Conservation (phyloP, 2,888 invertebrate genomes). For the Troilus luridus region DNA sequence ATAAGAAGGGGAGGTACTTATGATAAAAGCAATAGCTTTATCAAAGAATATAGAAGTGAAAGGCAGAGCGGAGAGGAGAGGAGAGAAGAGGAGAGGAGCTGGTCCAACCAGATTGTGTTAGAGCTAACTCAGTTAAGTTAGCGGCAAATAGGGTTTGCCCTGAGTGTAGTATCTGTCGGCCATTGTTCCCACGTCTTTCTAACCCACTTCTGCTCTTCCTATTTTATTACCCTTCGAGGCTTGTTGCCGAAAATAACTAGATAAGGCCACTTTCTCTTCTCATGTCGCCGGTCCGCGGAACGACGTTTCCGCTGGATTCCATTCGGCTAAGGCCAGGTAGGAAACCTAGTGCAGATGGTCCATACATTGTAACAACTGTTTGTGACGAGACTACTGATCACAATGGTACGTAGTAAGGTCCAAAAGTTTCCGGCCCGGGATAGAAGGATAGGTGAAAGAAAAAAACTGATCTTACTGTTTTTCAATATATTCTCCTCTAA, state of each 20-base stretch:
- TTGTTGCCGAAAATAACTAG: neutral
- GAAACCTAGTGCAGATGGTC: neutral
- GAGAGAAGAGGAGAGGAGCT: too few species aligned
- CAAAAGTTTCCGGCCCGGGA: too few species aligned
- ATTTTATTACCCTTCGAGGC: neutral
- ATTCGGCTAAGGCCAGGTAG: neutral
- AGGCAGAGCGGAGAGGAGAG: neutral
- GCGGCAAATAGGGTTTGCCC: neutral
- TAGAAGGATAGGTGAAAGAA: too few species aligned
- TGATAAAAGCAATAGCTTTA: neutral
- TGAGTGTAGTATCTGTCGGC: slow-evolving; percentile 6
- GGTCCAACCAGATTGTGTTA: neutral
- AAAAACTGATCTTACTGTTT: too few species aligned
- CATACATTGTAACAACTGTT: neutral
- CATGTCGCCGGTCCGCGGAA: neutral
- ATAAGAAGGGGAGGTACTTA: neutral
- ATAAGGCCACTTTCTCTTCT: neutral
- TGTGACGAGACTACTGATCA: neutral
- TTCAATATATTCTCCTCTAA: too few species aligned
- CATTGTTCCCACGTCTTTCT: neutral
- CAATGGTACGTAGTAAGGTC: too few species aligned
- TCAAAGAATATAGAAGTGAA: slow-evolving; percentile 29
- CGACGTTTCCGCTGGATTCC: neutral
- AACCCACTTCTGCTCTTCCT: neutral
- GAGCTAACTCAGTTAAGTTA: neutral